Conservation (phyloP, 2,797 vertebrate genomes). For the Neosilurus mollespiculum region DNA sequence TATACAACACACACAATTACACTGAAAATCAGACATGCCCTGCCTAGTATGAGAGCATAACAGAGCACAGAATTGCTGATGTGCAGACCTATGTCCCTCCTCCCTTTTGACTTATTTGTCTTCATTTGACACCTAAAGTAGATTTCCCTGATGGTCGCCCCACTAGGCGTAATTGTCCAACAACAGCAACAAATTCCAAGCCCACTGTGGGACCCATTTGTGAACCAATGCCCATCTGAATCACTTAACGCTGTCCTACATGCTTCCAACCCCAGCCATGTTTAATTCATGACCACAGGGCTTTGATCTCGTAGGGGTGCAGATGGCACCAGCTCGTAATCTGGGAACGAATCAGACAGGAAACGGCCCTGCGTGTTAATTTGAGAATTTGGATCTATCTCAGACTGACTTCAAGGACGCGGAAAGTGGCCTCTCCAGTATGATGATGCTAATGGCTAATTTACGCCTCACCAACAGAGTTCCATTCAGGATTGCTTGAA, state of each 20-base stretch:
- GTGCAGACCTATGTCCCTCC: not conserved
- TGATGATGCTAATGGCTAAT: constrained; percentile 41
- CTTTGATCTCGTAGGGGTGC: constrained; percentile 57
- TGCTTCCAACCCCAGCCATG: constrained; percentile 27
- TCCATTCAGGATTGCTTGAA: constrained; percentile 19
- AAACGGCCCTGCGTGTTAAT: constrained; percentile 44
- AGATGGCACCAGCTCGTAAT: constrained; percentile 53
- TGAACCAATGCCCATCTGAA: not conserved
- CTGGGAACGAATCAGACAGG: constrained; percentile 38
- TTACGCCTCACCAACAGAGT: constrained; percentile 36
- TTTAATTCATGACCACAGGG: constrained; percentile 46
- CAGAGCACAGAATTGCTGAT: not conserved
- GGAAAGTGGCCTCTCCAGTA: constrained; percentile 26
- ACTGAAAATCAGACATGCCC: not conserved
- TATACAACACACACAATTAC: not conserved
- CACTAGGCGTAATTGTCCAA: not conserved
- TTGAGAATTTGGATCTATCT: constrained; percentile 43
- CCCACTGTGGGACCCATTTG: constrained; percentile 12
- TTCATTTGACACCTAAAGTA: constrained; percentile 11
- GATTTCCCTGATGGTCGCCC: constrained; percentile 3
- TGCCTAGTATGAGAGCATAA: not conserved
- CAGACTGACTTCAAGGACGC: constrained; percentile 18
- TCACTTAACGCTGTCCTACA: constrained; percentile 22
- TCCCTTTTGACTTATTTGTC: constrained; percentile 11
- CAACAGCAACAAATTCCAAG: constrained; percentile 21